Evolutionary conservation across 2,888 invertebrate species (phyloP).

Genomic region (Nowickia ferox): DNA sequence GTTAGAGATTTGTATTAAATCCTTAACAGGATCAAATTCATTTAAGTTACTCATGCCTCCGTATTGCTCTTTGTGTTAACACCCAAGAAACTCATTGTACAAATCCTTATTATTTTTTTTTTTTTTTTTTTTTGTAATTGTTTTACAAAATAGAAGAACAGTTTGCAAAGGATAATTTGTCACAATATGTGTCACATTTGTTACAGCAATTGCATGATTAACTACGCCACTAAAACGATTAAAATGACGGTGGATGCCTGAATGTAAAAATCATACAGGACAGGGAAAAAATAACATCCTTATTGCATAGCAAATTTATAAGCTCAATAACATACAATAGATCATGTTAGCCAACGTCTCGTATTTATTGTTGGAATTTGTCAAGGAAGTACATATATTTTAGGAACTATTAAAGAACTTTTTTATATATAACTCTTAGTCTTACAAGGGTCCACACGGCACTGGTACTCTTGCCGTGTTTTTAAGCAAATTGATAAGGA

Average conservation of each 20-base stretch:
- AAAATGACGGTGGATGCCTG: slow-evolving; percentile 58
- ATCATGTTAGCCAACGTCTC: background rate
- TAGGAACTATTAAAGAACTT: background rate
- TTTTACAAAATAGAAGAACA: background rate
- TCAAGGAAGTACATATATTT: background rate
- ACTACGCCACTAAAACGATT: slow-evolving; percentile 73
- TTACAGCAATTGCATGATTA: slow-evolving; percentile 80
- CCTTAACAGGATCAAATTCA: slow-evolving; percentile 14
- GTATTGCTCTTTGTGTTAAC: background rate
- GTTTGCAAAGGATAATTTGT: slow-evolving; percentile 80
- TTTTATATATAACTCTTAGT: background rate
- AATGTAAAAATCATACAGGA: background rate
- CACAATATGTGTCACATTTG: slow-evolving; percentile 84
- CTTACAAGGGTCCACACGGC: too few species aligned
- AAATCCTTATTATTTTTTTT: background rate
- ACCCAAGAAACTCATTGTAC: background rate
- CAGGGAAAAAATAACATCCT: slow-evolving; percentile 1
- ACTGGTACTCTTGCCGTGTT: too few species aligned
- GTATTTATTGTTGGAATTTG: background rate
- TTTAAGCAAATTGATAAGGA: too few species aligned
- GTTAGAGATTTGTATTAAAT: slow-evolving; percentile 13
- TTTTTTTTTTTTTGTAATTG: background rate
- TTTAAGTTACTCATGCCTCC: background rate
- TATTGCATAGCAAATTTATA: slow-evolving; percentile 23
- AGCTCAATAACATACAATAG: background rate